Evolutionary conservation across 2,113 vertebrate species (phyloP).

Genomic region (Elgaria multicarinata): DNA sequence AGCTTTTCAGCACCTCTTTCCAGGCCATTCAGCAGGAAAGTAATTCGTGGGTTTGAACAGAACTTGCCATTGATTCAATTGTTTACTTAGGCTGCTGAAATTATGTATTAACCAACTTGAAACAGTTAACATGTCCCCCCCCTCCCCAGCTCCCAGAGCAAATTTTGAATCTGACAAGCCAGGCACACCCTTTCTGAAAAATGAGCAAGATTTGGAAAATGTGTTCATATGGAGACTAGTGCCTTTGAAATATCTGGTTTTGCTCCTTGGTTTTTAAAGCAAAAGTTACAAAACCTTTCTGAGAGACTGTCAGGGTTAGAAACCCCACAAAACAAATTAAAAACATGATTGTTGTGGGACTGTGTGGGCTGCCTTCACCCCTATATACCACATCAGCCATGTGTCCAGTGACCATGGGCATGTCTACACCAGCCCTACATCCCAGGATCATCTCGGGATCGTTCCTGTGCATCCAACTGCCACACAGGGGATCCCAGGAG

Average conservation of each 20-base stretch:
- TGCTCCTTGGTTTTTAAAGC: constrained; percentile 18
- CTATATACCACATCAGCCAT: too few relatives aligned
- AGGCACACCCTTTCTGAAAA: background rate
- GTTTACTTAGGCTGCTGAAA: constrained; percentile 43
- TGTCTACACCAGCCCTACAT: too few relatives aligned
- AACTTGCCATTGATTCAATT: constrained; percentile 15
- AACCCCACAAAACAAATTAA: too few relatives aligned
- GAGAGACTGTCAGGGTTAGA: background rate
- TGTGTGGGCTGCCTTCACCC: too few relatives aligned
- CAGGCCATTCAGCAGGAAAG: constrained; percentile 10
- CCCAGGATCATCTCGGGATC: too few relatives aligned
- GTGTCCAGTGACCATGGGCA: too few relatives aligned
- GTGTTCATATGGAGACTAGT: background rate
- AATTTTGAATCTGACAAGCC: constrained; percentile 30
- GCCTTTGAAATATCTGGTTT: constrained; percentile 17
- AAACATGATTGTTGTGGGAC: too few relatives aligned
- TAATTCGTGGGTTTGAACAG: constrained; percentile 30
- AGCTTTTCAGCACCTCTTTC: constrained; percentile 29
- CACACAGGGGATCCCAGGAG: too few relatives aligned
- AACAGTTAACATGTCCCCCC: background rate
- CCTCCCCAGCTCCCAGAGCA: background rate
- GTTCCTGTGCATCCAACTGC: too few relatives aligned
- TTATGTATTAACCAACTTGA: constrained; percentile 41
- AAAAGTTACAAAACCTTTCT: constrained; percentile 48
- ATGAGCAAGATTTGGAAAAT: constrained; percentile 41